Conservation (phyloP, 2,113 vertebrate genomes). For the Hemiscyllium ocellatum region DNA sequence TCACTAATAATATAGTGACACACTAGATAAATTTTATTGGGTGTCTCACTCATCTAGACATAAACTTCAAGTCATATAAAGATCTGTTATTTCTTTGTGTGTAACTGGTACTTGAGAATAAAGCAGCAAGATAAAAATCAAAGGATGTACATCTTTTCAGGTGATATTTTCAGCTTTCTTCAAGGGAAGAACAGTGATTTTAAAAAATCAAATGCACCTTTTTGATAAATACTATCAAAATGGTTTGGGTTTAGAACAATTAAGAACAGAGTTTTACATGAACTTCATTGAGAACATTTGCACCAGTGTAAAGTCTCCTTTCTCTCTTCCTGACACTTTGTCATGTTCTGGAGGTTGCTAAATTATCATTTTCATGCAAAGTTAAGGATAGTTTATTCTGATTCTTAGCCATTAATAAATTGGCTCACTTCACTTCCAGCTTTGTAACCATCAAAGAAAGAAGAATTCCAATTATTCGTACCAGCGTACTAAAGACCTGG, state of each 20-base stretch:
- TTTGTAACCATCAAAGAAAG: neutral
- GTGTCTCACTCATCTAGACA: neutral
- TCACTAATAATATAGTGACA: too few species aligned
- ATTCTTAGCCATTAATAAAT: constrained; percentile 3
- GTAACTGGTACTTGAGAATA: neutral
- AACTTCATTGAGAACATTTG: neutral
- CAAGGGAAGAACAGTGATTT: neutral
- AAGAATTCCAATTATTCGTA: neutral
- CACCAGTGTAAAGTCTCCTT: neutral
- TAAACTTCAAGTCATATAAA: neutral
- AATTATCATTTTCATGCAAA: neutral
- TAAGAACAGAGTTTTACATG: neutral
- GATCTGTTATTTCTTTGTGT: too few species aligned
- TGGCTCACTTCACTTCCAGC: neutral
- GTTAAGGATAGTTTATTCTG: neutral
- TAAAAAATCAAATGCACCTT: neutral
- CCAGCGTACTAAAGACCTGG: neutral
- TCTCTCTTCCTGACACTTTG: neutral
- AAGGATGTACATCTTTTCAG: neutral
- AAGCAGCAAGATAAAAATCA: constrained; percentile 9
- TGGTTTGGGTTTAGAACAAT: neutral
- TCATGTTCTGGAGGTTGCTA: neutral
- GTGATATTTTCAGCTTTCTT: neutral
- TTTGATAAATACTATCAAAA: neutral
- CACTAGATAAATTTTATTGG: neutral